A percentile compares a stretch with the other conserved stretches of the same genome.
Conservation (phyloP, 2,797 vertebrate genomes). For the Darevskia nairensis region DNA sequence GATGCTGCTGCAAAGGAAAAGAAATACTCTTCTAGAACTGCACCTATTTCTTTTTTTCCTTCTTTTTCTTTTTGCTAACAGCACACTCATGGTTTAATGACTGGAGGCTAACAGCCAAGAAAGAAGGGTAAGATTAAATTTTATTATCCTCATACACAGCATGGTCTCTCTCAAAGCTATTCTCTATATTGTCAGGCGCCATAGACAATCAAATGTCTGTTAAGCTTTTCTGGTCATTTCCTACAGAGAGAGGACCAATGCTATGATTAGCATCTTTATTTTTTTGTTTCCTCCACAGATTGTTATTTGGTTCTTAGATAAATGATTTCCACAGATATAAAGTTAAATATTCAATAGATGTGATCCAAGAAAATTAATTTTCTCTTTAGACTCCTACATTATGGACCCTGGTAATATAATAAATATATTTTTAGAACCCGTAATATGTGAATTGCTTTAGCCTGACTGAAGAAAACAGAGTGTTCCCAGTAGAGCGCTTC, state of each 20-base stretch:
- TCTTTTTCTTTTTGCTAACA: neutral
- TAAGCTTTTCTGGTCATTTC: neutral
- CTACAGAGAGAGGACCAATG: constrained; percentile 7
- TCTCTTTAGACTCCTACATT: constrained; percentile 50
- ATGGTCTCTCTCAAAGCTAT: neutral
- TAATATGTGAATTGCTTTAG: constrained; percentile 33
- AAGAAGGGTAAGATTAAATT: neutral
- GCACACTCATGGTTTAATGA: neutral
- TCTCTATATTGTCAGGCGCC: neutral
- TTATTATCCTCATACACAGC: constrained; percentile 3
- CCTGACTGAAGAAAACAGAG: constrained; percentile 39
- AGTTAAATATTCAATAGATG: constrained; percentile 51
- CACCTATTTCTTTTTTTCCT: neutral
- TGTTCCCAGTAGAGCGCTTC: constrained; percentile 52
- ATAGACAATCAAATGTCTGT: neutral
- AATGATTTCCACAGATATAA: constrained; percentile 26
- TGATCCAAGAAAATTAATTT: constrained; percentile 66
- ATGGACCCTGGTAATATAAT: constrained; percentile 48
- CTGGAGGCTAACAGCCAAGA: neutral
- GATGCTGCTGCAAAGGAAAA: neutral
- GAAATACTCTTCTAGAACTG: neutral
- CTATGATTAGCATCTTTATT: constrained; percentile 29
- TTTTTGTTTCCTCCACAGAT: constrained; percentile 23
- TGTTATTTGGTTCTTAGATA: constrained; percentile 33
- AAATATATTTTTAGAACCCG: constrained; percentile 47